Evolutionary conservation across 2,797 vertebrate genomes (phyloP), one percentile per base, ranked within the genome.

Genomic region (Nasua narica): DNA sequence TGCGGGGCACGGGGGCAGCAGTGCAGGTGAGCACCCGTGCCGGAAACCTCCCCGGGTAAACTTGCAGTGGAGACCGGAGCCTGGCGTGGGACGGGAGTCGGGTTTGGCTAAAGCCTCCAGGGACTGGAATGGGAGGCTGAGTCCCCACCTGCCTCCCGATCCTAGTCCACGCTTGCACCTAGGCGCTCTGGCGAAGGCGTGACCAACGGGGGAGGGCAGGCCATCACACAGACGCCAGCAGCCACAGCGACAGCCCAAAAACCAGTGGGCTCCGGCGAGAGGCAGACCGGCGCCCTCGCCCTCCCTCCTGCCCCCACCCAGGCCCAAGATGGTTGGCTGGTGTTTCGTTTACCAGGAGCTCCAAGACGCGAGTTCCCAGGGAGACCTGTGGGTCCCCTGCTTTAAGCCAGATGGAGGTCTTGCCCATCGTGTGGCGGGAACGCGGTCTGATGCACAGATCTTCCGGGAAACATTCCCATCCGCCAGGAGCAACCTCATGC

Each of bases 371-470:
- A 7, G 48, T 29, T 11, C 74, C 46, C 11, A 7, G 46, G 13
- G 19, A 4, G 32, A 14, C 32, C 48, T 13, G 48, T 25, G 21
- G 50, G n/a, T 9, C 76, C n/a, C 76, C 21, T 9, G 32, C 76
- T 35, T 35, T 3, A 8, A 32, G 76, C 25, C 19, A 4, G 19
- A 4, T 1, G 0, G 50, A 76, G n/a, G 12, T 23, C 12, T 54
- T 15, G 79, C 27, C 19, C 35, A 0, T 1, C 29, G 40, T 13
- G 29, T 35, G 29, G 25, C 1, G 2, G 21, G 18, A 29, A 14
- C 5, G 7, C 19, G 13, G 29, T 7, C 15, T 15, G 10, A 23
- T 1, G 18, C 58, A 2, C 56, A 9, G 3, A 23, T 6, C 43
- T n/a, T 10, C 27, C 7, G 12, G 19, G 29, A 83, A 46, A 46